Evolutionary conservation across 2,113 vertebrate species (phyloP).

Genomic region (Guaruba guarouba): DNA sequence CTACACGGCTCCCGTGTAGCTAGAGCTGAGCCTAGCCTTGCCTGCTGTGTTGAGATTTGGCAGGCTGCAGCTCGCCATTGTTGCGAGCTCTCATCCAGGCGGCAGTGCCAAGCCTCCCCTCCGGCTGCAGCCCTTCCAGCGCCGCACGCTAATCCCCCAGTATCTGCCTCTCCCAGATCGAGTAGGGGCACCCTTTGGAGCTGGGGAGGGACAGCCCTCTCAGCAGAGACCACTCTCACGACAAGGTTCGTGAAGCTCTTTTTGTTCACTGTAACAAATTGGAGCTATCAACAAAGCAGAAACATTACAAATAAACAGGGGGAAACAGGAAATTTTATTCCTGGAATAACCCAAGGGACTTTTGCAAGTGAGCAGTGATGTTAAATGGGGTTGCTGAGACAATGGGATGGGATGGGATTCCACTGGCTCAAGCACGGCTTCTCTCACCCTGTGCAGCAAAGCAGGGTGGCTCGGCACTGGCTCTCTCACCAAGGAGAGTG

Average conservation of each 20-base stretch:
- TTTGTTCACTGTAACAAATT: neutral
- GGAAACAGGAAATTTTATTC: neutral
- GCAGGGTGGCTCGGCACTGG: rapidly evolving
- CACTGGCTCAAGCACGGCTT: neutral
- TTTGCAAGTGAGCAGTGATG: neutral
- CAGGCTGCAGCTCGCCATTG: constrained; percentile 32
- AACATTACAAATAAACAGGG: neutral
- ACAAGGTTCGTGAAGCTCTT: neutral
- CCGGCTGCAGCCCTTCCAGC: constrained; percentile 43
- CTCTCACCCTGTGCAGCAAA: rapidly evolving
- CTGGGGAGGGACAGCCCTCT: neutral
- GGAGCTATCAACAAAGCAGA: neutral
- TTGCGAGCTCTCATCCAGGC: constrained; percentile 37
- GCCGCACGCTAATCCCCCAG: neutral
- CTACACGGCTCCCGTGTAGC: constrained; percentile 48
- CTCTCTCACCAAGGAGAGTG: neutral
- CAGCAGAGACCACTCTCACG: neutral
- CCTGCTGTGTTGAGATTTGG: constrained; percentile 63
- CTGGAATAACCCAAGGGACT: neutral
- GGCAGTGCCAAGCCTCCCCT: constrained; percentile 36
- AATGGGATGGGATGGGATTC: neutral
- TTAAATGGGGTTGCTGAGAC: neutral
- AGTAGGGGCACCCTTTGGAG: neutral
- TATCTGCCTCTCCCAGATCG: constrained; percentile 44
- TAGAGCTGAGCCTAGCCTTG: constrained; percentile 57